phyloP scores from a whole-genome alignment of 2,113 vertebrate species.

The Xenopus tropicalis region UCB_Xtro_10.0 CM004444.2:23486501-23487000 shows the following conservation, averaged over 20 bases:
- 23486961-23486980: slow-evolving; percentile 94
- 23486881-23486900: slow-evolving; percentile 98
- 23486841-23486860: neutral
- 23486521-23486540: slow-evolving; percentile 20
- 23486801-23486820: neutral
- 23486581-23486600: slow-evolving; percentile 32
- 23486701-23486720: slow-evolving; percentile 3
- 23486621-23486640: neutral
- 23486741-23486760: slow-evolving; percentile 26
- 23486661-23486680: slow-evolving; percentile 31
- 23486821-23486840: neutral
- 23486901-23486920: slow-evolving; percentile 99
- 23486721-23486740: slow-evolving; percentile 6
- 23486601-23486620: slow-evolving; percentile 15
- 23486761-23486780: slow-evolving; percentile 9
- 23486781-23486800: neutral
- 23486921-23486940: slow-evolving; percentile 99
- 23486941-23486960: slow-evolving; percentile 98
- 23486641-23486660: slow-evolving; percentile 36
- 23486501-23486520: slow-evolving; percentile 32
- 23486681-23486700: slow-evolving; percentile 26
- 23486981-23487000: slow-evolving; percentile 92
- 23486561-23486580: slow-evolving; percentile 15
- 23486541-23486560: slow-evolving; percentile 25
- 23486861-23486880: slow-evolving; percentile 59